These are phyloP conservation scores for Orthonyx spaldingii DNA, from an alignment of 2,113 vertebrate species.

Conservation along the genomic window DNA sequence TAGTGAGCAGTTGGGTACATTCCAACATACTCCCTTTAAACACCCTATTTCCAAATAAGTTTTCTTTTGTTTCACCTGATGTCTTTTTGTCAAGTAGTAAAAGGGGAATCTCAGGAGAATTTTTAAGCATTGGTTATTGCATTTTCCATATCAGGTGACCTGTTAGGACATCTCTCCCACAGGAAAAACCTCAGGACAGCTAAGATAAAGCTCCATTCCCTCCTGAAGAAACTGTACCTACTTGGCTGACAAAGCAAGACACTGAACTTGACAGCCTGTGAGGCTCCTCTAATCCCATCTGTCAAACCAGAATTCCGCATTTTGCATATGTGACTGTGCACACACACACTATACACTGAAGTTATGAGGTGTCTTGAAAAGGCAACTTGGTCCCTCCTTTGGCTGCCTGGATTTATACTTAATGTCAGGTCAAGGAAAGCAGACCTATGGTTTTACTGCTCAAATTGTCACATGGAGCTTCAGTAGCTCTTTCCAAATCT, in stretches of 20 bases:
- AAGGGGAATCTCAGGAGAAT: not conserved
- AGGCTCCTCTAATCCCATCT: not conserved
- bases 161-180: not conserved
- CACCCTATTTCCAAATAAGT: not conserved
- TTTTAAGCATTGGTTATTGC: not conserved
- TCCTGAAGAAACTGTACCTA: not conserved
- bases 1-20: not conserved
- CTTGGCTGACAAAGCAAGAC: not conserved
- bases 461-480: not conserved
- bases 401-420: constrained; percentile 45
- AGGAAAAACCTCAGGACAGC: not conserved
- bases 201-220: not conserved
- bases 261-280: not conserved
- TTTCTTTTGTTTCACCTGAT: not conserved
- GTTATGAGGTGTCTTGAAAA: constrained; percentile 31
- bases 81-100: not conserved
- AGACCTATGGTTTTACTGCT: not conserved
- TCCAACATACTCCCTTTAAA: not conserved
- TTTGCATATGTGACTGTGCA: not conserved
- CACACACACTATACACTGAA: not conserved
- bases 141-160: not conserved
- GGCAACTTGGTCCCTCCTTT: not conserved
- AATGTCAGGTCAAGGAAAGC: constrained; percentile 40
- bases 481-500: not conserved
- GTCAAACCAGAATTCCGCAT: not conserved